These are phyloP conservation scores for Moxostoma hubbsi DNA, from an alignment of 2,797 vertebrate genomes.

Conservation along the genomic window DNA sequence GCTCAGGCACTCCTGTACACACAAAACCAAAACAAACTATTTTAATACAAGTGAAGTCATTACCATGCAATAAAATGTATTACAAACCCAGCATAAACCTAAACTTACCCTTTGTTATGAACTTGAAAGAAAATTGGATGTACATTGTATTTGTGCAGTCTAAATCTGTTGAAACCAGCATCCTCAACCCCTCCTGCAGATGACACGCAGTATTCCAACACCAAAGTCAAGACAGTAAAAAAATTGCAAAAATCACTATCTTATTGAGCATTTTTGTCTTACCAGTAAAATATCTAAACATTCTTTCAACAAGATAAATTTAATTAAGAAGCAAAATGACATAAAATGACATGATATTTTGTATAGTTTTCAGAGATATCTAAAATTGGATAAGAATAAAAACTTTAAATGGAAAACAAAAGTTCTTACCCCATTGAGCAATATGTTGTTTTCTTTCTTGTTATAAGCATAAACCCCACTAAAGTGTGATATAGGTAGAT, in stretches of 20 bases:
- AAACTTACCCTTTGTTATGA: slow-evolving; percentile 92
- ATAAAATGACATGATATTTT: no score
- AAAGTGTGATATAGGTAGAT: no score
- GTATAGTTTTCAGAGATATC: no score
- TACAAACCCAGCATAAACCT: background rate
- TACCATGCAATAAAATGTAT: background rate
- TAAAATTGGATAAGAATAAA: no score
- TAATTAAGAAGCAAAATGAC: no score
- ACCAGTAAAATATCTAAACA: no score
- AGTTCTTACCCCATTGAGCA: no score
- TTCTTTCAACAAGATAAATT: no score
- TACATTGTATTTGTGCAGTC: slow-evolving; percentile 92
- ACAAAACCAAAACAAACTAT: slow-evolving; percentile 2
- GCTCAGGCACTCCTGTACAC: slow-evolving; percentile 87
- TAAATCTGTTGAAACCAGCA: slow-evolving; percentile 93
- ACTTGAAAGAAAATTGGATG: slow-evolving; percentile 96
- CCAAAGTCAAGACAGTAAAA: slow-evolving; percentile 14
- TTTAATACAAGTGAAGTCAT: slow-evolving; percentile 3
- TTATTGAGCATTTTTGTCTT: no score
- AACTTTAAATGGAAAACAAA: no score
- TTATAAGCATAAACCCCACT: no score
- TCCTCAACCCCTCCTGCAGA: slow-evolving; percentile 91
- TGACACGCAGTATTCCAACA: slow-evolving; percentile 44
- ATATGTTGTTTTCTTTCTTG: no score
- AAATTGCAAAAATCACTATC: background rate